Evolutionary conservation across 2,888 invertebrate species (phyloP).

Genomic region (Orthonychiurus folsomi): DNA sequence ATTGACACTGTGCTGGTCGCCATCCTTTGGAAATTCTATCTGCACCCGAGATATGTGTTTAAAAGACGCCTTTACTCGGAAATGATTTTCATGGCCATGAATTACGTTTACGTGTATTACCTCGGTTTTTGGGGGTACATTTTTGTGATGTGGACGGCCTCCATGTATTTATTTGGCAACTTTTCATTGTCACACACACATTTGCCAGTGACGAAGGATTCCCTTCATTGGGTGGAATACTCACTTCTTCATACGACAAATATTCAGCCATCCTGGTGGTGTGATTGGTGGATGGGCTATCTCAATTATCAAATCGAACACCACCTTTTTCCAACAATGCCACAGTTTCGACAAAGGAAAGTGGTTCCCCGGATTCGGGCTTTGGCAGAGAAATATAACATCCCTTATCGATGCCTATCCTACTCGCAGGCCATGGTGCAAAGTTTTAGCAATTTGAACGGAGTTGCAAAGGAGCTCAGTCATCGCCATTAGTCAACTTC

Average conservation of each 20-base stretch:
- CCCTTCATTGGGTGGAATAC: constrained; percentile 18
- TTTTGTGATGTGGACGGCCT: background rate
- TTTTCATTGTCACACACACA: constrained; percentile 17
- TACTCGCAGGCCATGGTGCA: constrained; percentile 12
- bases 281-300: constrained; percentile 16
- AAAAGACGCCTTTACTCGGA: constrained; percentile 20
- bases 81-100: constrained; percentile 21
- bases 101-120: constrained; percentile 13
- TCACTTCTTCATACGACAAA: constrained; percentile 12
- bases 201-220: constrained; percentile 5
- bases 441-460: too few species aligned
- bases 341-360: constrained; percentile 9
- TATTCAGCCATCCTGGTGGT: constrained; percentile 15
- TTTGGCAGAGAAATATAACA: constrained; percentile 9
- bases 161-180: constrained; percentile 5
- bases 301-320: constrained; percentile 19
- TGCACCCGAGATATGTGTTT: constrained; percentile 27
- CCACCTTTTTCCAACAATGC: constrained; percentile 17
- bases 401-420: constrained; percentile 10
- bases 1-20: constrained; percentile 25
- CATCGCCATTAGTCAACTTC: too few species aligned
- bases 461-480: too few species aligned
- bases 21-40: constrained; percentile 27
- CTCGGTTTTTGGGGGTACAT: background rate
- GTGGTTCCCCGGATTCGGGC: background rate